Conservation (phyloP, 2,113 vertebrate species). For the Acanthisitta chloris region DNA sequence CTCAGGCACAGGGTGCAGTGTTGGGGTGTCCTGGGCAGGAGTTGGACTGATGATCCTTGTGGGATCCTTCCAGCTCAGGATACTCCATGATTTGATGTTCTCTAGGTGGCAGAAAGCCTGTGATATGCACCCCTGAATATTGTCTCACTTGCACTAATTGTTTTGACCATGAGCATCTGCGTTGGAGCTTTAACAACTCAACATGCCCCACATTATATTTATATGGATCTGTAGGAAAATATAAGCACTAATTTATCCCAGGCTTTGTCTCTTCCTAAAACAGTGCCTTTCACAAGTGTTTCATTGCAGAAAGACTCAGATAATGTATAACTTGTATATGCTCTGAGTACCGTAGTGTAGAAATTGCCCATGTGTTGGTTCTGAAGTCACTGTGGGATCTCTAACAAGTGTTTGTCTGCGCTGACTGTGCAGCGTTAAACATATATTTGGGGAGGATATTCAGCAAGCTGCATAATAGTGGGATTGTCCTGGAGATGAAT, state of each 20-base stretch:
- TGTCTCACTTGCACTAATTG: not conserved
- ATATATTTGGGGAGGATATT: constrained; percentile 59
- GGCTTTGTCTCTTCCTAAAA: not conserved
- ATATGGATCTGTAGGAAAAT: not conserved
- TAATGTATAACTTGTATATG: rapidly evolving
- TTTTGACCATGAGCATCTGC: not conserved
- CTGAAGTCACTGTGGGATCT: not conserved
- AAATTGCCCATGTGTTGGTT: not conserved
- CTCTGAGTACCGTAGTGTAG: not conserved
- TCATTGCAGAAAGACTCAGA: rapidly evolving
- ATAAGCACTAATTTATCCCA: not conserved
- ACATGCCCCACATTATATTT: not conserved
- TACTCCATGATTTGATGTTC: not conserved
- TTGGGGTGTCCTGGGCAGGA: not conserved
- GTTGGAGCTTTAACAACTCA: not conserved
- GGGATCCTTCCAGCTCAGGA: not conserved
- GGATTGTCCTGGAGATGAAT: not conserved
- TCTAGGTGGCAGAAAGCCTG: rapidly evolving
- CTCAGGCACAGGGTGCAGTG: not conserved
- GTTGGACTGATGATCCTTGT: not conserved
- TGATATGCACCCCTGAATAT: not conserved
- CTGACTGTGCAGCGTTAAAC: not conserved
- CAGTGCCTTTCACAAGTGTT: rapidly evolving
- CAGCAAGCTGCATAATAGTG: not conserved
- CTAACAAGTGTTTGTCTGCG: not conserved